These are phyloP conservation scores for Hozukius guyotensis DNA, from an alignment of 2,797 vertebrate species.

Conservation along the genomic window DNA sequence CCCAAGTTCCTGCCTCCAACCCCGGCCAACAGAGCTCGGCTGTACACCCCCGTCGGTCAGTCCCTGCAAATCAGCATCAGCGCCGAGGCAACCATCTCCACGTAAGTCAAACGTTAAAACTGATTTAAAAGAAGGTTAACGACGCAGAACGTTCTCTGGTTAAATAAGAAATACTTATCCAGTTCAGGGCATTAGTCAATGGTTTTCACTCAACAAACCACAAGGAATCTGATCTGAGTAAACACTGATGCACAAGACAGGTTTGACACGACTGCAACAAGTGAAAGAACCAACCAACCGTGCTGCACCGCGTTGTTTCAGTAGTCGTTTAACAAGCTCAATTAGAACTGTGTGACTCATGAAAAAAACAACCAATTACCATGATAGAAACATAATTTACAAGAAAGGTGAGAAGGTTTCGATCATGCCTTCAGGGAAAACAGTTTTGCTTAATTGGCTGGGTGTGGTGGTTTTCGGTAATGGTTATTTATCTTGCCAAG, in stretches of 20 bases:
- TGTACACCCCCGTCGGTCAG: neutral
- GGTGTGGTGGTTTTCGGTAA: neutral
- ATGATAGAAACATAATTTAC: no score
- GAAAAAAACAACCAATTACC: no score
- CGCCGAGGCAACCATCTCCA: neutral
- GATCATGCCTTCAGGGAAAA: neutral
- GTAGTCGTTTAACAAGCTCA: neutral
- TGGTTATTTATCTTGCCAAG: no score
- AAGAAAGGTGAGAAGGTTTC: no score
- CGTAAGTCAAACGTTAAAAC: neutral
- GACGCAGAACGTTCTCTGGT: neutral
- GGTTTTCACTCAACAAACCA: neutral
- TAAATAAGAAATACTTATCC: neutral
- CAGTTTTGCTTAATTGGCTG: neutral
- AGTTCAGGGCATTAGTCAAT: neutral
- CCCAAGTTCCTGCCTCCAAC: slow-evolving; percentile 59
- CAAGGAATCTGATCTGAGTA: neutral
- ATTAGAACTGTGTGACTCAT: neutral
- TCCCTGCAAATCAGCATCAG: slow-evolving; percentile 31
- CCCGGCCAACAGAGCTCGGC: slow-evolving; percentile 15
- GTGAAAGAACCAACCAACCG: neutral
- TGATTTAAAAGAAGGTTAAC: neutral
- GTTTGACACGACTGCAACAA: neutral
- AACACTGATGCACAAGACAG: neutral
- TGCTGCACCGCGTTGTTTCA: neutral